Conservation (phyloP, 2,113 vertebrate species). For the Rhinolophus ferrumequinum region DNA sequence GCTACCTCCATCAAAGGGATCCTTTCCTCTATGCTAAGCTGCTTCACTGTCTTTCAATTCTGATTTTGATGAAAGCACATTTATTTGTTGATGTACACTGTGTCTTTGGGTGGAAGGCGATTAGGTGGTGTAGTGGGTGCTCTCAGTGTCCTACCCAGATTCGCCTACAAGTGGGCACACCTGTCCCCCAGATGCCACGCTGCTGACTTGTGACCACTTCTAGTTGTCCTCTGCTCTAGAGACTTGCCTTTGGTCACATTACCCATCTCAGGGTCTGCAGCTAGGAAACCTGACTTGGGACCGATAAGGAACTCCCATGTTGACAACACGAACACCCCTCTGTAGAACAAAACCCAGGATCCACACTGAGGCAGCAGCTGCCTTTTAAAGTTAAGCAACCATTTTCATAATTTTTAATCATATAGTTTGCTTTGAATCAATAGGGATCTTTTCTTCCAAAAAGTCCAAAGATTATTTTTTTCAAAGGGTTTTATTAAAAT, state of each 20-base stretch:
- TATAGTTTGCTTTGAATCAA: neutral
- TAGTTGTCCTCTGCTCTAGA: neutral
- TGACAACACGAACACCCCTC: neutral
- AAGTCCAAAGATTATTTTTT: neutral
- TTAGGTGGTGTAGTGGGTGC: no score
- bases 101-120: neutral
- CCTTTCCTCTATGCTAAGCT: neutral
- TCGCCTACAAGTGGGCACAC: accelerated
- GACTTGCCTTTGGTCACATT: neutral
- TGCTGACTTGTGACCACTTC: neutral
- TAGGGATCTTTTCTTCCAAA: neutral
- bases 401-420: neutral
- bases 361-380: no score
- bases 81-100: neutral
- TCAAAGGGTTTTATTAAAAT: slow-evolving; percentile 56
- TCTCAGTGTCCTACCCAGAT: neutral
- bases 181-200: accelerated
- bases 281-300: neutral
- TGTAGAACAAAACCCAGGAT: neutral
- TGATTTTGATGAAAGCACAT: neutral
- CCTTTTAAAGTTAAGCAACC: neutral
- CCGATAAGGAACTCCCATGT: neutral
- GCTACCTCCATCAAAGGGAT: neutral
- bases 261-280: neutral
- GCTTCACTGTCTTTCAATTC: neutral